phyloP scores from a whole-genome alignment of 2,113 vertebrate genomes.

The Melanocharis versteri region DNA sequence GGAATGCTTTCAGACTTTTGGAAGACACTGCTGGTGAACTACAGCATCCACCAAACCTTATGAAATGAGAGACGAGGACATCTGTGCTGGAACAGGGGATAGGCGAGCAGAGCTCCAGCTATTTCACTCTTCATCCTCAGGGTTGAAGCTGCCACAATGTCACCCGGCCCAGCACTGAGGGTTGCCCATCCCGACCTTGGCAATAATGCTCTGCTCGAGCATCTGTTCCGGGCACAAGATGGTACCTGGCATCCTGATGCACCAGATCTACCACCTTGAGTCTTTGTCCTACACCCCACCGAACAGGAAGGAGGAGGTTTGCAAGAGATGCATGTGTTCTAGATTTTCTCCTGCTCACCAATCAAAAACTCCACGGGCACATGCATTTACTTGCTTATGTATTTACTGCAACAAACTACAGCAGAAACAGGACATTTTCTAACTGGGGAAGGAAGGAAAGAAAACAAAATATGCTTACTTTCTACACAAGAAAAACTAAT shows the following conservation, averaged over 20 bases:
- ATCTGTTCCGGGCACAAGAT: background rate
- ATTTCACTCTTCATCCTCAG: background rate
- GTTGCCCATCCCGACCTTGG: background rate
- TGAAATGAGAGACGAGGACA: background rate
- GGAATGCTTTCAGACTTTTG: background rate
- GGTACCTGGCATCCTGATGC: background rate
- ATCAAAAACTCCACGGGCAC: background rate
- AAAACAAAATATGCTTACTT: constrained; percentile 1
- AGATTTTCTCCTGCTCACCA: background rate
- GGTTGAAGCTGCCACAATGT: background rate
- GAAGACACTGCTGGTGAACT: background rate
- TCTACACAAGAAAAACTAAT: constrained; percentile 6
- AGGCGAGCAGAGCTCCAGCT: background rate
- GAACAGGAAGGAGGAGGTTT: background rate
- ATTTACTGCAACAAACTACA: background rate
- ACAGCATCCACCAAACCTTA: background rate
- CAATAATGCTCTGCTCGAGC: background rate
- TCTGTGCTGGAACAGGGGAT: background rate
- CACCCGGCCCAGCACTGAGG: background rate
- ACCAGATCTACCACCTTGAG: background rate
- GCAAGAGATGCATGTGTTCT: background rate
- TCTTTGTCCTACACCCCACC: background rate
- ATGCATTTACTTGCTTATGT: background rate
- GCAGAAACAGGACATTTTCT: background rate
- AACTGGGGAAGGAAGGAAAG: background rate